Percentiles rank a stretch among this genome's conserved stretches.
phyloP scores from a whole-genome alignment of 2,888 invertebrate species.

The Caenorhabditis japonica region DNA sequence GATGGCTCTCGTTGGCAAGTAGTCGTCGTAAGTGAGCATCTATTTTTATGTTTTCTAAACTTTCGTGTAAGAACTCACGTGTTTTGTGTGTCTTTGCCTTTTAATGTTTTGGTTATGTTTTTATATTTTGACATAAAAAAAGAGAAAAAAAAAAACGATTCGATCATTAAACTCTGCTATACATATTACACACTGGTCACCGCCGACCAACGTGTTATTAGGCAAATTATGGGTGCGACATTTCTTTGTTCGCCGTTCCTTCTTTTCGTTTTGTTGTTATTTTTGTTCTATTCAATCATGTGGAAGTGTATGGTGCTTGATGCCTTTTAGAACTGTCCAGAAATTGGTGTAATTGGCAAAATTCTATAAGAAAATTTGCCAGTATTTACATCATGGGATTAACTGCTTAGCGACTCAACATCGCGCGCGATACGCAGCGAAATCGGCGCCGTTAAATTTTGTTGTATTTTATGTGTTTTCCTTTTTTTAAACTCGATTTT shows the following conservation, averaged over 20 bases:
- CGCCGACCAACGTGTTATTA: constrained; percentile 38
- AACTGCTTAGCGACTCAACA: no score
- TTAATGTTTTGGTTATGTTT: constrained; percentile 16
- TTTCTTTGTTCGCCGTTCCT: constrained; percentile 12
- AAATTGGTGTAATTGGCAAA: no score
- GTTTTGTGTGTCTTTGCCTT: constrained; percentile 11
- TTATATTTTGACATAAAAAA: constrained; percentile 26
- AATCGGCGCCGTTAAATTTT: no score
- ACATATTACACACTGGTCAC: constrained; percentile 35
- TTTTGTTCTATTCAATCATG: constrained; percentile 13
- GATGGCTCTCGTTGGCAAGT: constrained; percentile 69
- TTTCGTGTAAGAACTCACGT: neutral
- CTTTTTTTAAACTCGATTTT: no score
- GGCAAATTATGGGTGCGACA: constrained; percentile 45
- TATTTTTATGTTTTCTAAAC: neutral
- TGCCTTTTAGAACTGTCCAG: no score
- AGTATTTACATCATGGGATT: no score
- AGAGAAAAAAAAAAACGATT: constrained; percentile 11
- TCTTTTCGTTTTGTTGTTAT: neutral
- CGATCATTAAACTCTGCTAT: constrained; percentile 42
- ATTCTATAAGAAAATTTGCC: constrained; percentile 8
- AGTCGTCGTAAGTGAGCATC: constrained; percentile 20
- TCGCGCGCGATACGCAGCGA: no score
- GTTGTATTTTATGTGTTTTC: no score
- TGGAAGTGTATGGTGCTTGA: constrained; percentile 2